Evolutionary conservation across 2,113 vertebrate genomes (phyloP).

Genomic region (Amblyornis subalaris): DNA sequence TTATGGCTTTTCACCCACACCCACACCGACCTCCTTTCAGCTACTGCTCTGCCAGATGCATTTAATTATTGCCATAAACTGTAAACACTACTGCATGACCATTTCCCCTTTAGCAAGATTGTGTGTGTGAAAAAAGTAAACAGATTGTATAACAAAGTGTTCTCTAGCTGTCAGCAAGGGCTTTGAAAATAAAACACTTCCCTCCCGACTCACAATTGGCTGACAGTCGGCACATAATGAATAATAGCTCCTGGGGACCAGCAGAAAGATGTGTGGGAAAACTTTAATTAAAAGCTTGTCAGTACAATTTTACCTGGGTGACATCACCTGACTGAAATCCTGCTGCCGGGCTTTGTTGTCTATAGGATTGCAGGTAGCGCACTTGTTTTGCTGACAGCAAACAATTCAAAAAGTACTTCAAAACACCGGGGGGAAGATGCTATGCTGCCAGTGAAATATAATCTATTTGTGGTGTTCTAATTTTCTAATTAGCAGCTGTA

Average conservation of each 20-base stretch:
- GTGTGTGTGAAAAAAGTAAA: constrained; percentile 73
- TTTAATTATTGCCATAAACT: constrained; percentile 70
- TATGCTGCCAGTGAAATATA: constrained; percentile 62
- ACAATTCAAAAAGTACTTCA: constrained; percentile 75
- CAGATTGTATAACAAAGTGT: constrained; percentile 82
- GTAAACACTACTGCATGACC: constrained; percentile 59
- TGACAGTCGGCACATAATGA: constrained; percentile 79
- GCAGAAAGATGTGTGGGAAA: constrained; percentile 83
- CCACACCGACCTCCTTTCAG: constrained; percentile 2
- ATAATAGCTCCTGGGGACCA: constrained; percentile 78
- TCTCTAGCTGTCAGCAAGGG: constrained; percentile 80
- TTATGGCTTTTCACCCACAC: constrained; percentile 26
- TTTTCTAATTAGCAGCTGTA: constrained; percentile 74
- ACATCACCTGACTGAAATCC: constrained; percentile 83
- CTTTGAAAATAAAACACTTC: constrained; percentile 84
- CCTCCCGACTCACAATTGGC: constrained; percentile 78
- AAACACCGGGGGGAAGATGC: constrained; percentile 54
- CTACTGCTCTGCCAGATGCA: constrained; percentile 63
- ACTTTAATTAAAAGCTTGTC: constrained; percentile 98
- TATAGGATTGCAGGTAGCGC: constrained; percentile 68
- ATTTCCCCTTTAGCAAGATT: constrained; percentile 71
- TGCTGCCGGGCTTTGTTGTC: constrained; percentile 77
- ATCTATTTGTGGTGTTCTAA: constrained; percentile 67
- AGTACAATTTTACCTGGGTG: constrained; percentile 85
- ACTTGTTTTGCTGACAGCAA: constrained; percentile 81